phyloP scores from a whole-genome alignment of 2,113 vertebrate genomes.

The Camelus dromedarius region DNA sequence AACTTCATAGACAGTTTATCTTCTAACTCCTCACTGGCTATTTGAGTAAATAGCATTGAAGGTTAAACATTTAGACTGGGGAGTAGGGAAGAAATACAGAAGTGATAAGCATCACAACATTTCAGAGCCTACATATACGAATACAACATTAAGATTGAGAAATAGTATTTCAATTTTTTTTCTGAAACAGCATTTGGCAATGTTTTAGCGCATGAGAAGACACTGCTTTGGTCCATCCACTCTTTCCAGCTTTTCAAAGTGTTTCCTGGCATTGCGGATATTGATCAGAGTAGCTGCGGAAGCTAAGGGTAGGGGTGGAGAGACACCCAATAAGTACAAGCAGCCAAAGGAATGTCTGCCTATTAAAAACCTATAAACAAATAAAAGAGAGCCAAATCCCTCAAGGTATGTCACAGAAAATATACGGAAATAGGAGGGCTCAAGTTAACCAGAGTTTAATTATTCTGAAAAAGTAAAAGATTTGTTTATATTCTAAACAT shows the following conservation, averaged over 20 bases:
- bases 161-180: slow-evolving; percentile 71
- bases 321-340: slow-evolving; percentile 68
- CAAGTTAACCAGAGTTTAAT: slow-evolving; percentile 47
- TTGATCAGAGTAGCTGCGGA: slow-evolving; percentile 99
- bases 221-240: slow-evolving; percentile 98
- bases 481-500: slow-evolving; percentile 54
- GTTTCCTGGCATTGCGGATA: slow-evolving; percentile 98
- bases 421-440: neutral
- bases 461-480: slow-evolving; percentile 55
- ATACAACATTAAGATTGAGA: slow-evolving; percentile 77
- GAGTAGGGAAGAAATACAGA: slow-evolving; percentile 69
- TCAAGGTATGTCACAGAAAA: slow-evolving; percentile 47
- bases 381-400: slow-evolving; percentile 60
- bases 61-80: slow-evolving; percentile 78
- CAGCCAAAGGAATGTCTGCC: slow-evolving; percentile 55
- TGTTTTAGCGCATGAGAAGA: slow-evolving; percentile 94
- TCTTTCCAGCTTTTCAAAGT: slow-evolving; percentile 99
- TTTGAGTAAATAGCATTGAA: slow-evolving; percentile 81
- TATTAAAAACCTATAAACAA: slow-evolving; percentile 63
- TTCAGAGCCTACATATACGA: slow-evolving; percentile 84
- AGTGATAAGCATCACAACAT: slow-evolving; percentile 81
- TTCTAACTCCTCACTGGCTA: slow-evolving; percentile 58
- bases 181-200: neutral
- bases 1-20: slow-evolving; percentile 63
- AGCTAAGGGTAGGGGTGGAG: slow-evolving; percentile 84